Conservation (phyloP, 1,140 invertebrate genomes). For the Brachionus rotundiformis region DNA sequence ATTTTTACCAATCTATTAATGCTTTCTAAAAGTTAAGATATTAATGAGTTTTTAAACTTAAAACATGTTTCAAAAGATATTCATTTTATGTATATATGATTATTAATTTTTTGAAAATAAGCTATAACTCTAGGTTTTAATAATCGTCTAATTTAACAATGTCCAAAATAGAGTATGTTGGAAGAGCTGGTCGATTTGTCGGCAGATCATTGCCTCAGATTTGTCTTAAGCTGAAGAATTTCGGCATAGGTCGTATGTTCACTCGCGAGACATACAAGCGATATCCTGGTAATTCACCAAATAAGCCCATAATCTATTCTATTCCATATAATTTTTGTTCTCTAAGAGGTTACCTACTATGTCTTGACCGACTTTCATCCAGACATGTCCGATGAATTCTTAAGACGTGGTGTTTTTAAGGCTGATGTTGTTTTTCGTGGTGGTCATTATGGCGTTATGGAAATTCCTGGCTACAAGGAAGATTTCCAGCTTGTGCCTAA, state of each 20-base stretch:
- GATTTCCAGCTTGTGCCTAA: constrained; percentile 34
- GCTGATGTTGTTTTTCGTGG: constrained; percentile 45
- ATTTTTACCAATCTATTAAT: too few species aligned
- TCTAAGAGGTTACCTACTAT: constrained; percentile 51
- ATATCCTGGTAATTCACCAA: constrained; percentile 37
- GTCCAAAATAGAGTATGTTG: constrained; percentile 47
- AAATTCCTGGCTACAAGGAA: constrained; percentile 51
- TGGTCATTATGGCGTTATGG: constrained; percentile 24
- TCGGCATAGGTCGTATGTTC: constrained; percentile 41
- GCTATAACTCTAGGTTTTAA: too few species aligned
- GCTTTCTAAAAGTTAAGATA: too few species aligned
- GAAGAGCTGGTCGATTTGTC: constrained; percentile 15
- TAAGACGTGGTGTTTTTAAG: constrained; percentile 33
- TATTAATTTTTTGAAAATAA: too few species aligned
- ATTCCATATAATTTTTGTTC: not conserved
- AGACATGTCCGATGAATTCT: constrained; percentile 49
- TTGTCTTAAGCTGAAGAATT: constrained; percentile 39
- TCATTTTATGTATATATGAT: too few species aligned
- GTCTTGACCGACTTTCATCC: constrained; percentile 28
- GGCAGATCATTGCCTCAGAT: constrained; percentile 50
- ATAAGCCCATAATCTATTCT: not conserved
- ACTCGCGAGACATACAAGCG: not conserved
- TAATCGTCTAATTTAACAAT: constrained; percentile 46
- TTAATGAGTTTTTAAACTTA: too few species aligned
- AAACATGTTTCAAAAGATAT: too few species aligned